Base-by-base conservation (phyloP, 2,113 vertebrate genomes). In the Zingel zingel region DNA sequence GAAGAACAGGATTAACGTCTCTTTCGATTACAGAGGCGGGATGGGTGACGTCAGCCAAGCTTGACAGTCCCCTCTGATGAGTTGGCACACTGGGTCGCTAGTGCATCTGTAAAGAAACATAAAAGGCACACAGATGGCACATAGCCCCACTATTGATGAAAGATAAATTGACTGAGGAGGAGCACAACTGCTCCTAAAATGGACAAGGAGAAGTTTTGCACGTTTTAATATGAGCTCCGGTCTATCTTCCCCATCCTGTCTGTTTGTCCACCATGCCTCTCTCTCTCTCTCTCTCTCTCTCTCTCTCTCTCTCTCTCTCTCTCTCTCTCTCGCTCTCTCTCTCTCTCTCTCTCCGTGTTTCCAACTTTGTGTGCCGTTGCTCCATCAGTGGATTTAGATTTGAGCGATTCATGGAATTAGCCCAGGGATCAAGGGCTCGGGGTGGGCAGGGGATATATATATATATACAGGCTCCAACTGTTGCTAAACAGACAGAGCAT, bases 1-100 rank as follows among this genome's bases (percentile, higher is more conserved):
- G 89, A 88, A 85, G 87, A 93, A 91, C 88, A 13, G 95, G 94
- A 96, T 96, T 95, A 96, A 73, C 74, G 95, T 94, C 95, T 91
- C 86, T 94, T 94, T 95, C 90, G 84, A 95, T 95, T 96, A 96
- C 77, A 70, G 86, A 86, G 84, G 89, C 79, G 69, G 77, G 86
- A 70, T 48, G 74, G 82, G 87, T 95, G 94, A 95, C 94, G 94
- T 95, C 92, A 95, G 86, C 65, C 48, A 4, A 47, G 90, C 87
- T 85, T 85, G 86, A 83, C 83, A n/a, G 80, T 89, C 69, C 61
- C 65, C 89, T 91, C 81, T 86, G 89, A 87, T 81, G 85, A 90
- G 84, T 69, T 89, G 85, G 90, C 79, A 88, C 70, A 79, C 82
- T 64, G 85, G 73, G 73, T 76, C 21, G 75, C 43, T 76, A 57